Evolutionary conservation across 2,113 vertebrate genomes (phyloP), one percentile per base, ranked within the genome.

Genomic region (mouse (Mus musculus)): DNA sequence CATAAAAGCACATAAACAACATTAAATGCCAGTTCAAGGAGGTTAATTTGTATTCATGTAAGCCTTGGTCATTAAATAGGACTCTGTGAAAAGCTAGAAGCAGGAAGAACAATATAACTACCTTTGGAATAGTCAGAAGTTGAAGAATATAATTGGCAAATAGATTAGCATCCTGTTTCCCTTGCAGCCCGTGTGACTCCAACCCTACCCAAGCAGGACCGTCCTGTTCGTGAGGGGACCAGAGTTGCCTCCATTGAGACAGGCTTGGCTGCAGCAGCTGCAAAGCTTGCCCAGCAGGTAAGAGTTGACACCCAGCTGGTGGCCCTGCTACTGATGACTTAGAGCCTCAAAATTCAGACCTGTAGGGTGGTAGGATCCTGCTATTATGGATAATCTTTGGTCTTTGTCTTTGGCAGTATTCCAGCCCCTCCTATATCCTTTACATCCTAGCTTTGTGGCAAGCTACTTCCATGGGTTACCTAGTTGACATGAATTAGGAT

Each of bases 201-300:
- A 72, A 99, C 99, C 12, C 98, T 99, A 52, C 99, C 99, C 16
- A 99, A 99, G 97, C 99, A 99, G 95, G 99, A 99, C 86, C 98
- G 99, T 54, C 99, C 99, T n/a, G 99, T 99, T 49, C 99, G 99
- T 75, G 99, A 99, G 96, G 99, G 99, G 17, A 99, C 99, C 52
- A 98, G 99, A 87, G 99, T 99, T 19, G 99, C 99, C 59, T 99
- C 99, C 52, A 99, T 99, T 85, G 99, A 99, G 98, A 99, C 99
- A 1, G 99, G 99, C 0, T 98, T 99, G 69, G 99, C 99, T 52
- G 99, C 99, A 89, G 99, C 99, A 76, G 99, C 99, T 91, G 99
- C 99, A 95, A 99, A 99, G 91, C 97, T 99, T 90, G 99, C 99
- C 80, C 99, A 99, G 96, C 99, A 99, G 98, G 99, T 99, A 96